These are phyloP conservation scores for Ruditapes philippinarum DNA, from an alignment of 1,140 invertebrate species.

Conservation along the genomic window DNA sequence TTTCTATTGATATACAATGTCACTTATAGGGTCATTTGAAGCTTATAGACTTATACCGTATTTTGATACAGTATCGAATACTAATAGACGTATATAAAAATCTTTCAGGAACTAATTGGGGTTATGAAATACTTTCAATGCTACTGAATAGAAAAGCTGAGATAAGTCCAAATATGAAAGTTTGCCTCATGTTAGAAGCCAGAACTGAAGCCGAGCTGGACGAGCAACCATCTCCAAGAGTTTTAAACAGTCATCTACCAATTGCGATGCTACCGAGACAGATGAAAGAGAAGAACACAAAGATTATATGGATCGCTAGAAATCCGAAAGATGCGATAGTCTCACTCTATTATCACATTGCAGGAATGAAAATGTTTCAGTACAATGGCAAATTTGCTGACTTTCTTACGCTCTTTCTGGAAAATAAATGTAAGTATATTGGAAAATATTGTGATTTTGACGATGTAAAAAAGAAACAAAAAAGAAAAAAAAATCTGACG, in stretches of 20 bases:
- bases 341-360: conserved; percentile 68
- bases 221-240: conserved; percentile 55
- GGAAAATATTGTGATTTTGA: no score
- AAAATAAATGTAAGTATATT: conserved; percentile 54
- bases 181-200: conserved; percentile 60
- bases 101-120: conserved; percentile 74
- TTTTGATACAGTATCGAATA: no score
- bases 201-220: conserved; percentile 36
- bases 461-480: no score
- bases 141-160: conserved; percentile 58
- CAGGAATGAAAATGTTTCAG: neutral
- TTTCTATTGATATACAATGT: no score
- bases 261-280: conserved; percentile 33
- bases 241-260: conserved; percentile 70
- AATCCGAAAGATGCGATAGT: conserved; percentile 74
- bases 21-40: no score
- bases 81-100: no score
- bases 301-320: conserved; percentile 66
- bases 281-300: conserved; percentile 54
- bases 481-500: no score
- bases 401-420: conserved; percentile 16
- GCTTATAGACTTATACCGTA: no score
- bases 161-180: conserved; percentile 28
- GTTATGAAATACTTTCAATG: conserved; percentile 68
- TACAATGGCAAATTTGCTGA: conserved; percentile 29